Base-by-base conservation (phyloP, 2,888 invertebrate genomes). In the Eugnorisma glareosa region DNA sequence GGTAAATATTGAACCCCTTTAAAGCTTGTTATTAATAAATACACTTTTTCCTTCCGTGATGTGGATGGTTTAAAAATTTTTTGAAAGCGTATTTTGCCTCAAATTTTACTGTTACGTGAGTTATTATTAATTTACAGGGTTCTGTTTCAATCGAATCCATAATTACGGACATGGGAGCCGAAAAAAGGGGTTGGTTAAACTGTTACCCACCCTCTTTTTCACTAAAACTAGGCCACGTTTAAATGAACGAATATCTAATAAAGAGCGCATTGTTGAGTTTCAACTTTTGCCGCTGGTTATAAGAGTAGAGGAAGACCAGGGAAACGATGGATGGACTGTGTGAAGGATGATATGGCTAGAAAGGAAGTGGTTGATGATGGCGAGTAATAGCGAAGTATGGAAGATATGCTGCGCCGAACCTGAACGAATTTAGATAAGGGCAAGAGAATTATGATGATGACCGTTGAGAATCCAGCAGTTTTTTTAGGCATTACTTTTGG, bases 1-100 rank as follows among this genome's bases (percentile, higher is more conserved):
- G 35, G 40, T 69, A 74, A 77, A 85, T 71, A 70, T 74, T 66
- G 35, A 59, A 68, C 35, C 45, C 61, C 28, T 73, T 79, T 35
- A 18, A 57, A 40, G 63, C 24, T 63, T 48, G 64, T 74, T 48
- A 64, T 71, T 54, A 75, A 74, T 72, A 67, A 70, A 70, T 51
- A 40, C 24, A 24, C 48, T 68, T 63, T 77, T 64, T 66, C 57
- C 51, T 28, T 24, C 6, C 10, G 2, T 48, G 24, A 24, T 57
- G 1, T 35, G 37, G 13, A 24, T 37, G 37, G 51, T 40, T 40
- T 57, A 15, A 43, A 51, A 54, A 28, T 21, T 57, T 37, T 57
- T 18, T 18, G 13, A 24, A 2, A 59, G 15, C 11, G 8, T 40
- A 35, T 57, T 66, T 61, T 18, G 13, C 2, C 28, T n/a, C 24